These are phyloP conservation scores for Hyperopisus bebe DNA, from an alignment of 2,113 vertebrate species.

Conservation along the genomic window DNA sequence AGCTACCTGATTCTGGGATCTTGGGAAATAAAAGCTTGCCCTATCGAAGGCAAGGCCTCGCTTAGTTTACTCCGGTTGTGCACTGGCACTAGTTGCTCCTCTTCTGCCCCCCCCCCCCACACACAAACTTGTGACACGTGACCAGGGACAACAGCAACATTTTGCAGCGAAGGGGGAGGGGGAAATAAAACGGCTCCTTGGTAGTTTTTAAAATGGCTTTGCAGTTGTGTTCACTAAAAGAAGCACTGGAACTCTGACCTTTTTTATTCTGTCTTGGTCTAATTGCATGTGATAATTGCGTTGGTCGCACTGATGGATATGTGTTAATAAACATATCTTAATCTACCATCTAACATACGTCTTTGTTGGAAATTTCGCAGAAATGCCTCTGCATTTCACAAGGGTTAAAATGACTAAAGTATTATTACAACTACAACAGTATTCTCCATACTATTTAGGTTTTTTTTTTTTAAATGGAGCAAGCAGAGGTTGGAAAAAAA, in stretches of 20 bases:
- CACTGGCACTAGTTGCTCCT: neutral
- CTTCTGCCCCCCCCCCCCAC: neutral
- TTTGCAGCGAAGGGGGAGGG: constrained; percentile 19
- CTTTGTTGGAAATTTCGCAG: constrained; percentile 74
- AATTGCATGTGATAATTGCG: constrained; percentile 93
- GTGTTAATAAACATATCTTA: constrained; percentile 99
- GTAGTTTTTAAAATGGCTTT: constrained; percentile 78
- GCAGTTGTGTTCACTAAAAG: constrained; percentile 83
- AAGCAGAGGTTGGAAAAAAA: neutral
- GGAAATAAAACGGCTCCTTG: constrained; percentile 79
- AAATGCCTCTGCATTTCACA: neutral
- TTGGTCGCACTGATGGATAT: constrained; percentile 98
- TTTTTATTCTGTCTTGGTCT: constrained; percentile 71
- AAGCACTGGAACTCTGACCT: constrained; percentile 97
- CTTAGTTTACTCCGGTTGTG: constrained; percentile 33
- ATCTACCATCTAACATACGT: constrained; percentile 75
- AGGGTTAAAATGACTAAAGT: neutral
- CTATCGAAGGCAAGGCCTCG: constrained; percentile 38
- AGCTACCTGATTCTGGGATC: constrained; percentile 56
- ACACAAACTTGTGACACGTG: neutral
- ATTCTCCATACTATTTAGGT: neutral
- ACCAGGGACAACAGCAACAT: constrained; percentile 1
- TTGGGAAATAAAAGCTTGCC: constrained; percentile 41
- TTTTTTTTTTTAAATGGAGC: neutral
- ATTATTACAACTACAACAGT: neutral